Percentiles rank a stretch among this genome's conserved stretches.
Conservation (phyloP, 2,888 invertebrate genomes). For the Amiota communis region DNA sequence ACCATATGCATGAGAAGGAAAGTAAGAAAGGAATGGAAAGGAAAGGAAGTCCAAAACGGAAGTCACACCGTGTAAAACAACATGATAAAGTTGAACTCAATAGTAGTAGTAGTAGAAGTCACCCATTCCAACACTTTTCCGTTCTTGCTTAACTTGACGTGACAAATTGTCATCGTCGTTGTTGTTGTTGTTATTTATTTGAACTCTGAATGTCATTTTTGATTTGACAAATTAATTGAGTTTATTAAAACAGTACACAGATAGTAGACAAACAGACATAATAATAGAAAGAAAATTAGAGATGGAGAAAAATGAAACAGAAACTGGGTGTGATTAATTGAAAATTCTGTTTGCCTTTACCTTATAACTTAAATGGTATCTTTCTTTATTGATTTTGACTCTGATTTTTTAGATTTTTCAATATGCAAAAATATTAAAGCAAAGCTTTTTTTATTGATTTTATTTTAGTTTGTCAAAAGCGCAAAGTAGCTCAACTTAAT, state of each 20-base stretch:
- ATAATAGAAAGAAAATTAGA: background rate
- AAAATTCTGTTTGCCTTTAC: background rate
- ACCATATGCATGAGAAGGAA: background rate
- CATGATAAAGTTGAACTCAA: constrained; percentile 6
- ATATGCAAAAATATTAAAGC: constrained; percentile 15
- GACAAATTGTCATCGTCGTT: constrained; percentile 55
- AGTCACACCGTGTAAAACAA: background rate
- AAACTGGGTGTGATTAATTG: constrained; percentile 10
- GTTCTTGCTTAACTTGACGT: constrained; percentile 41
- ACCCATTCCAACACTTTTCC: background rate
- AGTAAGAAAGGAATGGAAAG: no score
- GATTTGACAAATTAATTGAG: constrained; percentile 66
- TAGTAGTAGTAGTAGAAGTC: no score
- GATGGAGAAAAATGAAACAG: background rate
- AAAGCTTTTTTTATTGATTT: constrained; percentile 4
- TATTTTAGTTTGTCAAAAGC: constrained; percentile 5
- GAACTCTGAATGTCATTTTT: constrained; percentile 46
- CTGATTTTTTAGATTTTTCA: background rate
- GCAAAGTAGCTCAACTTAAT: background rate
- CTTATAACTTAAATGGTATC: background rate
- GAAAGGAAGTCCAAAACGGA: constrained; percentile 2
- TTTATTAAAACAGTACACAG: constrained; percentile 40
- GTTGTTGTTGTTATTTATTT: constrained; percentile 46
- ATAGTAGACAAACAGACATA: background rate
- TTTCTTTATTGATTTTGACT: background rate